Conservation (phyloP, 2,888 invertebrate genomes). For the Agonopterix alstromeriana region DNA sequence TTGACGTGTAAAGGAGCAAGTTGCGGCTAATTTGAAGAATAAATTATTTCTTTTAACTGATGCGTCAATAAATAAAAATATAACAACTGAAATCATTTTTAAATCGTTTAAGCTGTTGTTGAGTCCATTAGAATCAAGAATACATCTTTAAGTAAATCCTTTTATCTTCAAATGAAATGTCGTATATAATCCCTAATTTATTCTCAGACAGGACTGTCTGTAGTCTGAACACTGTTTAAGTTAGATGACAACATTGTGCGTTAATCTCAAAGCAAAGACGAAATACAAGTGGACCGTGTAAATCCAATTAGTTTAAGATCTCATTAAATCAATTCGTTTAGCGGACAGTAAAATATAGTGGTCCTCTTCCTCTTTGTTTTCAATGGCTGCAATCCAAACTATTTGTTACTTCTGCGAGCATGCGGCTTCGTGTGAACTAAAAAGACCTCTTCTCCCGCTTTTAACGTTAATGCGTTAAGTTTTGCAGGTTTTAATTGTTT, state of each 20-base stretch:
- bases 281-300: constrained; percentile 56
- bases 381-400: constrained; percentile 66
- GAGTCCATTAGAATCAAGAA: constrained; percentile 1
- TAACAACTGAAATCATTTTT: background rate
- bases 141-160: constrained; percentile 28
- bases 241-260: constrained; percentile 29
- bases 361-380: constrained; percentile 56
- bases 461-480: constrained; percentile 4
- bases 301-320: constrained; percentile 69
- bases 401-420: constrained; percentile 56
- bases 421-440: constrained; percentile 27
- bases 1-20: constrained; percentile 5
- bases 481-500: too few relatives aligned
- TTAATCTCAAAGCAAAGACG: constrained; percentile 49
- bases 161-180: constrained; percentile 45
- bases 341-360: constrained; percentile 60
- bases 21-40: constrained; percentile 3
- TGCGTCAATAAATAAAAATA: constrained; percentile 2
- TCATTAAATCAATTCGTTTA: constrained; percentile 69
- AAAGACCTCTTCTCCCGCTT: background rate
- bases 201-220: constrained; percentile 36
- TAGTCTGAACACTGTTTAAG: constrained; percentile 33
- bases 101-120: constrained; percentile 1
- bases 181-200: constrained; percentile 55
- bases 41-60: constrained; percentile 1